phyloP scores from a whole-genome alignment of 2,113 vertebrate species.

The Leucosticte australis region DNA sequence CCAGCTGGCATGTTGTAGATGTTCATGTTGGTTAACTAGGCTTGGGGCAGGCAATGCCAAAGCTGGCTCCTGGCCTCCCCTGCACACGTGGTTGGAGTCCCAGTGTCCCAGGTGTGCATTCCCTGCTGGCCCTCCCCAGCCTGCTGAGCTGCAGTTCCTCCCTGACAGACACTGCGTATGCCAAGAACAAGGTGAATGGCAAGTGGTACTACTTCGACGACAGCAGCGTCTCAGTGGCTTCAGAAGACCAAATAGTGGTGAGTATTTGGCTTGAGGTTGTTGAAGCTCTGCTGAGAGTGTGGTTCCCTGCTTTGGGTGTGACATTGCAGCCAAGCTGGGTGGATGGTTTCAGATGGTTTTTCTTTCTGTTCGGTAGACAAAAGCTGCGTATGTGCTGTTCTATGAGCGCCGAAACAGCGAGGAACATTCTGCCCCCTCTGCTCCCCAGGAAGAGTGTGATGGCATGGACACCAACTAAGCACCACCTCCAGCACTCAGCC shows the following conservation, averaged over 20 bases:
- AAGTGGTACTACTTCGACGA: conserved; percentile 98
- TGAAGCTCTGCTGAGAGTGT: background rate
- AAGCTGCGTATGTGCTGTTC: conserved; percentile 95
- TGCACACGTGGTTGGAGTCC: background rate
- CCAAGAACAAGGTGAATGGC: conserved; percentile 89
- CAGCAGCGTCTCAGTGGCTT: conserved; percentile 88
- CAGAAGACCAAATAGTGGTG: conserved; percentile 98
- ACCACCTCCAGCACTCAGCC: background rate
- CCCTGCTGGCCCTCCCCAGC: background rate
- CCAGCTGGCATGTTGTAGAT: background rate
- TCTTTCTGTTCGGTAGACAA: conserved; percentile 79
- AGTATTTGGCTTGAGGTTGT: conserved; percentile 53
- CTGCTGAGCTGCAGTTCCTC: conserved; percentile 7
- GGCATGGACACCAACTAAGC: conserved; percentile 96
- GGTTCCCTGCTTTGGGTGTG: background rate
- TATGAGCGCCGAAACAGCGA: conserved; percentile 88
- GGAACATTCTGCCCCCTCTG: conserved; percentile 61
- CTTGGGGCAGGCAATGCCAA: background rate
- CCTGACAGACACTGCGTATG: conserved; percentile 88
- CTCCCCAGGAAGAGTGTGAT: conserved; percentile 78
- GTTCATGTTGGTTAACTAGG: background rate
- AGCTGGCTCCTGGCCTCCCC: background rate
- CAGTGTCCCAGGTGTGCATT: accelerated
- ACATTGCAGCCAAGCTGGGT: background rate
- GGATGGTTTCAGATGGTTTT: background rate